Conservation (phyloP, 1,140 invertebrate species). For the Micrasema longulum region DNA sequence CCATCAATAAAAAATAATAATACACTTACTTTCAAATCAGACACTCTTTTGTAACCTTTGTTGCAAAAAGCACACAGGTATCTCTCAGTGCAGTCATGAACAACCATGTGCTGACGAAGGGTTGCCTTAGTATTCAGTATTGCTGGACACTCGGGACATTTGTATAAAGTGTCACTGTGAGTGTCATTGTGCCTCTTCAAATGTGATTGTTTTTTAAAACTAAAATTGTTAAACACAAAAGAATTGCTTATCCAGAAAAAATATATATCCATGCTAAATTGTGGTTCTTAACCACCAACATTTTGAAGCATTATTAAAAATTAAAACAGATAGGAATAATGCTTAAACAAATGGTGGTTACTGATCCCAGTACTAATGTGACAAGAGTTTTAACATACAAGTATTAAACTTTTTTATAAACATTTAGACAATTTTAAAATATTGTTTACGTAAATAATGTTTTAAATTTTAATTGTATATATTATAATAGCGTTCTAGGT, state of each 20-base stretch:
- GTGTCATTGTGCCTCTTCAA: conserved; percentile 33
- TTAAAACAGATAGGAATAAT: neutral
- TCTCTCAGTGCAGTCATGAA: conserved; percentile 42
- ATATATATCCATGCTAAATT: neutral
- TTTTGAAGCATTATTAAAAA: neutral
- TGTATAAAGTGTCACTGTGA: conserved; percentile 43
- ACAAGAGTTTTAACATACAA: too few species aligned
- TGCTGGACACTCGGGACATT: conserved; percentile 50
- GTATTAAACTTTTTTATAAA: too few species aligned
- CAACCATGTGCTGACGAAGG: conserved; percentile 42
- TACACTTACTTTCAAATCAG: conserved; percentile 38
- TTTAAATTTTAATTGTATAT: too few species aligned
- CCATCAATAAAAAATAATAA: neutral
- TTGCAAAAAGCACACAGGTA: conserved; percentile 50
- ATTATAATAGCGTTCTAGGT: too few species aligned
- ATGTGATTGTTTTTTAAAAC: conserved; percentile 6
- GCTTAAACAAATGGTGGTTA: conserved; percentile 15
- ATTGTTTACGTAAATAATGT: too few species aligned
- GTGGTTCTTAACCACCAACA: neutral
- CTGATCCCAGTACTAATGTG: too few species aligned
- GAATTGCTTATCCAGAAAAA: neutral
- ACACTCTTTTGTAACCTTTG: conserved; percentile 49
- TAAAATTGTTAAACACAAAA: neutral
- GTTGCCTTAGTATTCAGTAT: conserved; percentile 45
- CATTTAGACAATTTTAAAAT: too few species aligned